Percentiles rank a stretch among this genome's conserved stretches.
Conservation (phyloP, 2,797 vertebrate genomes). For the Cyprinodon diabolis region DNA sequence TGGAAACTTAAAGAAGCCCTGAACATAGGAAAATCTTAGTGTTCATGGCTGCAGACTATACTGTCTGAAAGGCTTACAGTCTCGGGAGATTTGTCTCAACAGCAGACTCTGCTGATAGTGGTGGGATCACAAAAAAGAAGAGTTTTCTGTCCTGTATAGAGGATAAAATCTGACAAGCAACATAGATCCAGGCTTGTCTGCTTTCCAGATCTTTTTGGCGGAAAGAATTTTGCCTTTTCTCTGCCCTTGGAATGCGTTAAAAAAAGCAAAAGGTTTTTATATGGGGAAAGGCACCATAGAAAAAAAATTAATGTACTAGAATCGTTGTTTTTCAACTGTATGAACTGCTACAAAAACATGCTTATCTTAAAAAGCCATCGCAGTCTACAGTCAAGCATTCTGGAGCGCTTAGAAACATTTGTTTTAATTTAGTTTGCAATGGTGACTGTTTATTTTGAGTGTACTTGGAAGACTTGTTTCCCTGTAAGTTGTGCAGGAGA, state of each 20-base stretch:
- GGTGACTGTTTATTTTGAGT: slow-evolving; percentile 64
- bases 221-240: slow-evolving; percentile 43
- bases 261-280: slow-evolving; percentile 51
- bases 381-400: slow-evolving; percentile 44
- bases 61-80: slow-evolving; percentile 38
- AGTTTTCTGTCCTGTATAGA: slow-evolving; percentile 54
- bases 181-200: slow-evolving; percentile 69
- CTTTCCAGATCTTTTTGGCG: slow-evolving; percentile 61
- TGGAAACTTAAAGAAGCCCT: slow-evolving; percentile 3
- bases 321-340: slow-evolving; percentile 58
- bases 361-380: slow-evolving; percentile 63
- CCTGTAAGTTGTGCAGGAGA: slow-evolving; percentile 58
- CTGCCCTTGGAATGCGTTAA: slow-evolving; percentile 44
- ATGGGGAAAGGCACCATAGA: slow-evolving; percentile 49
- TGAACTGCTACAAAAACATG: slow-evolving; percentile 64
- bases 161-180: slow-evolving; percentile 75
- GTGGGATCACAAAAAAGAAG: slow-evolving; percentile 70
- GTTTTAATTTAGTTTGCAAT: slow-evolving; percentile 66
- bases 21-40: slow-evolving; percentile 31
- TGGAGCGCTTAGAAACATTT: slow-evolving; percentile 61
- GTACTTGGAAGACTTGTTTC: slow-evolving; percentile 60
- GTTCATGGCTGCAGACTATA: slow-evolving; percentile 15
- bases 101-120: slow-evolving; percentile 60
- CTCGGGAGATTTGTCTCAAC: slow-evolving; percentile 51
- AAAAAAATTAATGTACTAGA: slow-evolving; percentile 56